phyloP scores from a whole-genome alignment of 2,797 vertebrate genomes.

The Hipposideros larvatus region DNA sequence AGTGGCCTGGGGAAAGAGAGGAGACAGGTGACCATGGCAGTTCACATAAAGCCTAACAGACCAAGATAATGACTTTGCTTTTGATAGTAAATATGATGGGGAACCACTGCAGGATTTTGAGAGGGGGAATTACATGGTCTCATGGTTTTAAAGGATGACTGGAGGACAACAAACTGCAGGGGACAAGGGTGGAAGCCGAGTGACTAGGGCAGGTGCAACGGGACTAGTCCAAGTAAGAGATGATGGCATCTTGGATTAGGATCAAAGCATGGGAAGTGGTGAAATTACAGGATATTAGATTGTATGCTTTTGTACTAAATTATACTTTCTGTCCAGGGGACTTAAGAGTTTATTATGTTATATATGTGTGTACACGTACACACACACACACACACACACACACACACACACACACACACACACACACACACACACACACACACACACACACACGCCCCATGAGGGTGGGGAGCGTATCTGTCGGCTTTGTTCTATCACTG shows the following conservation, averaged over 20 bases:
- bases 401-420: too few relatives aligned
- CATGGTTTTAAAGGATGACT: background rate
- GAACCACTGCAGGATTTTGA: background rate
- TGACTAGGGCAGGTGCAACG: background rate
- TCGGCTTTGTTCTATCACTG: background rate
- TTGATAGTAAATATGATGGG: background rate
- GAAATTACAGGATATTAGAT: background rate
- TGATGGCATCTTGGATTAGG: background rate
- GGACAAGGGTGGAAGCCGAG: background rate
- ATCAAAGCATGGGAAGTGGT: background rate
- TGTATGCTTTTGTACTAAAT: background rate
- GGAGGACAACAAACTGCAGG: background rate
- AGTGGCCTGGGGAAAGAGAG: background rate
- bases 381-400: background rate
- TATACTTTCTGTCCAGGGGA: constrained; percentile 23
- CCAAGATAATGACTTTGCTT: background rate
- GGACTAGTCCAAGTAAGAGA: background rate
- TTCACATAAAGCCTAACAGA: background rate
- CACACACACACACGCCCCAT: background rate
- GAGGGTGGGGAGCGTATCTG: background rate
- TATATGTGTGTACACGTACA: background rate
- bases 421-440: background rate
- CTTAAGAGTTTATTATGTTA: background rate
- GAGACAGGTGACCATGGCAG: background rate
- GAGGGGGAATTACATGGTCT: background rate